phyloP scores from a whole-genome alignment of 2,888 invertebrate species.

The Thyatira batis region DNA sequence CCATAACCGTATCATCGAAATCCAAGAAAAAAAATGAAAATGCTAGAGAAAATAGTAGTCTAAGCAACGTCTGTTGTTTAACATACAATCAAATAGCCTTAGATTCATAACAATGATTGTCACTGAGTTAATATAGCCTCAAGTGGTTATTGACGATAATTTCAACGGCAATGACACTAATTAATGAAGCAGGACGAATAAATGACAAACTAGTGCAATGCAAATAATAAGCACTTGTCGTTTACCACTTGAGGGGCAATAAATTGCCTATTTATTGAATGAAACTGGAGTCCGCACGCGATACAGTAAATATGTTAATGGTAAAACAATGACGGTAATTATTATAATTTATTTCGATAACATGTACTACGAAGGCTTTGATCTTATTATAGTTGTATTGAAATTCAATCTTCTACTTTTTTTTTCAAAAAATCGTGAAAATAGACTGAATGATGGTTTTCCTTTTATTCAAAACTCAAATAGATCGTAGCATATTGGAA shows the following conservation, averaged over 20 bases:
- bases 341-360: not conserved
- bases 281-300: not conserved
- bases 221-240: constrained; percentile 1
- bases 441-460: too few species aligned
- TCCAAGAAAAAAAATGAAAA: too few species aligned
- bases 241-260: constrained; percentile 3
- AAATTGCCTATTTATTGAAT: constrained; percentile 5
- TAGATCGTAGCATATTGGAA: too few species aligned
- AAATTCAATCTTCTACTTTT: too few species aligned
- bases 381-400: too few species aligned
- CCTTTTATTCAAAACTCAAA: too few species aligned
- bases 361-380: too few species aligned
- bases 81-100: not conserved
- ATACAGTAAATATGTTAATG: not conserved
- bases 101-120: not conserved
- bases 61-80: not conserved
- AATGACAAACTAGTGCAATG: not conserved
- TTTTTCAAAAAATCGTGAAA: too few species aligned
- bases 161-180: not conserved
- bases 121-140: not conserved
- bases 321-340: not conserved
- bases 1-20: too few species aligned
- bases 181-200: constrained; percentile 2
- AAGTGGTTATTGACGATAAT: not conserved
- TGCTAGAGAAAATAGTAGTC: too few species aligned